phyloP scores from a whole-genome alignment of 2,113 vertebrate genomes.

The Datnioides undecimradiatus region DNA sequence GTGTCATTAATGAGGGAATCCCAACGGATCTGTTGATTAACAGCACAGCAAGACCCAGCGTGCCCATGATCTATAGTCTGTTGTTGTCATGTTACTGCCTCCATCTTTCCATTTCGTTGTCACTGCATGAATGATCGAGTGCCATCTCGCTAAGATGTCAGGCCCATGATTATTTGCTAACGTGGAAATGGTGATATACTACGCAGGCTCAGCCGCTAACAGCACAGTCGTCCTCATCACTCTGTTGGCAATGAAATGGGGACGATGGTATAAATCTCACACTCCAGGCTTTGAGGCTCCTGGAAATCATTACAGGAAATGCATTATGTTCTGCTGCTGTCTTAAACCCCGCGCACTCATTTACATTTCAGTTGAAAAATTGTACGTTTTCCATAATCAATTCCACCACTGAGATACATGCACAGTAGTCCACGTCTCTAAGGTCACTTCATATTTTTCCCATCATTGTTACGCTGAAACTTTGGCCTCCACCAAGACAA shows the following conservation, averaged over 20 bases:
- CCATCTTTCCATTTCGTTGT: constrained; percentile 50
- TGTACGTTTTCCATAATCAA: constrained; percentile 60
- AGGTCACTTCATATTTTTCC: constrained; percentile 27
- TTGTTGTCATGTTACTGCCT: constrained; percentile 58
- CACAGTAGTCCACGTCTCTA: not conserved
- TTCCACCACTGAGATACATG: constrained; percentile 39
- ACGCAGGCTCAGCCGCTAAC: constrained; percentile 28
- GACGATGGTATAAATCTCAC: constrained; percentile 62
- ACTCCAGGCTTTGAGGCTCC: constrained; percentile 50
- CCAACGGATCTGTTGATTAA: constrained; percentile 46
- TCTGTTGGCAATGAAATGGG: constrained; percentile 58
- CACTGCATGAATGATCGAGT: constrained; percentile 45
- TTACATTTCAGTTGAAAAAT: constrained; percentile 66
- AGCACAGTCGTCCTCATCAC: constrained; percentile 53
- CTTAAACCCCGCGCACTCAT: constrained; percentile 56
- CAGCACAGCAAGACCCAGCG: constrained; percentile 1
- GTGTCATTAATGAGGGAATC: constrained; percentile 16
- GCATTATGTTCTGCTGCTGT: constrained; percentile 61
- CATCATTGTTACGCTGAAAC: constrained; percentile 1
- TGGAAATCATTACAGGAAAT: constrained; percentile 69
- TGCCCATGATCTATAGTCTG: constrained; percentile 44
- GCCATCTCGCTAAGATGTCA: constrained; percentile 34
- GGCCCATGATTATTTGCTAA: constrained; percentile 50
- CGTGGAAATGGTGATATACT: constrained; percentile 58
- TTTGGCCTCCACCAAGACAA: constrained; percentile 16